phyloP scores from a whole-genome alignment of 2,797 vertebrate species.

The Periophthalmus magnuspinnatus region DNA sequence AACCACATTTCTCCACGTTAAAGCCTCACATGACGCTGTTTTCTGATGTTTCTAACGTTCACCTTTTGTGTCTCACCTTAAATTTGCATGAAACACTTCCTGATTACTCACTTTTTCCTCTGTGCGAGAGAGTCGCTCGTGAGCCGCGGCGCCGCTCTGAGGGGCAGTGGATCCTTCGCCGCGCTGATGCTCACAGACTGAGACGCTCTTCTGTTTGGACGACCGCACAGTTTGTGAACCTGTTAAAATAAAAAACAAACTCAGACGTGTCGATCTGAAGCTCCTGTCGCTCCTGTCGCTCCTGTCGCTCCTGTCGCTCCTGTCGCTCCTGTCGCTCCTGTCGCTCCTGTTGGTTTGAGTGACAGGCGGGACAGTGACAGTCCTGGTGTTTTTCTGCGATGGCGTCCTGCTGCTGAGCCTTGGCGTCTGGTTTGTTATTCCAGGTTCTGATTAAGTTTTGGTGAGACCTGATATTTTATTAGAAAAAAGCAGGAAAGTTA shows the following conservation, averaged over 20 bases:
- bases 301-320: too few relatives aligned
- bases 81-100: constrained; percentile 1
- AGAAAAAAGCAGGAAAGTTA: background rate
- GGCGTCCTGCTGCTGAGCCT: too few relatives aligned
- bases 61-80: constrained; percentile 5
- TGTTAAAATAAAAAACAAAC: constrained; percentile 54
- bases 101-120: constrained; percentile 81
- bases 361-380: too few relatives aligned
- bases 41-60: too few relatives aligned
- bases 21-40: too few relatives aligned
- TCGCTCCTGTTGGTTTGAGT: too few relatives aligned
- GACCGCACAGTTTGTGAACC: constrained; percentile 83
- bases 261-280: constrained; percentile 31
- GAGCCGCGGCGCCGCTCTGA: constrained; percentile 67
- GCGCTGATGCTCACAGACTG: constrained; percentile 62
- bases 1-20: too few relatives aligned
- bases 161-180: constrained; percentile 70
- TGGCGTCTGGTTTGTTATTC: background rate
- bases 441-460: background rate
- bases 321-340: too few relatives aligned
- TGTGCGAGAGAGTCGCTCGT: constrained; percentile 73
- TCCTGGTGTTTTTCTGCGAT: too few relatives aligned
- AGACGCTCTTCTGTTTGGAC: constrained; percentile 63
- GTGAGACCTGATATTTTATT: background rate
- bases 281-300: too few relatives aligned